Base-by-base conservation (phyloP, 2,797 vertebrate genomes). In the Diplodus sargus region DNA sequence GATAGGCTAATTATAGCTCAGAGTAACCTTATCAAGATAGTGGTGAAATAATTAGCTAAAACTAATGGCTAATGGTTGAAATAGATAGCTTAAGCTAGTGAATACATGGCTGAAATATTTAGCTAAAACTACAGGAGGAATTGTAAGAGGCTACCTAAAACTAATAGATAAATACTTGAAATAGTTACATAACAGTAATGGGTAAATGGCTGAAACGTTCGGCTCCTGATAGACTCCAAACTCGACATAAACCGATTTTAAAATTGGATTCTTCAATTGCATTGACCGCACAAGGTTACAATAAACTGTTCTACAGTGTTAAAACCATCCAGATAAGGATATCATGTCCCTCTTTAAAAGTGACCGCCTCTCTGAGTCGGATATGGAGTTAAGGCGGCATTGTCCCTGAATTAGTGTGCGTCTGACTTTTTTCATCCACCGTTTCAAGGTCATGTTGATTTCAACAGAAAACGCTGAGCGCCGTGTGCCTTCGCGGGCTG, bases 361-460 rank as follows among this genome's bases (percentile, higher is more conserved):
- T 54, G 25, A 34, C 39, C 70, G 10, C 56, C 15, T 30, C 59
- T 45, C 47, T 7, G 13, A 59, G 30, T 25, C 56, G 22, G 42
- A 43, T 30, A 23, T 14, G 15, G 18, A 30, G 6, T 8, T 22
- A 62, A 45, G 66, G 56, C 51, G 43, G 22, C 64, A 9, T 42
- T 15, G 3, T 66, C 22, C 7, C 3, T 17, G 53, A 59, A 23
- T 23, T 23, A 15, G 2, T 63, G 49, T 59, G 28, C 28, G 16
- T 54, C 25, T 53, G 62, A 43, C 12, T 4, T 34, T 23, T 78
- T 52, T 72, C n/a, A 53, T 70, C 65, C 39, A 62, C 17, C 22
- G 14, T 77, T 64, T 80, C 63, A 83, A 89, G 82, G 85, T 85
- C 59, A 66, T 48, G 68, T 51, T 70, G 59, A 74, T 59, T 61